phyloP scores from a whole-genome alignment of 2,888 invertebrate genomes.

The Hirtodrosophila histrioides region DNA sequence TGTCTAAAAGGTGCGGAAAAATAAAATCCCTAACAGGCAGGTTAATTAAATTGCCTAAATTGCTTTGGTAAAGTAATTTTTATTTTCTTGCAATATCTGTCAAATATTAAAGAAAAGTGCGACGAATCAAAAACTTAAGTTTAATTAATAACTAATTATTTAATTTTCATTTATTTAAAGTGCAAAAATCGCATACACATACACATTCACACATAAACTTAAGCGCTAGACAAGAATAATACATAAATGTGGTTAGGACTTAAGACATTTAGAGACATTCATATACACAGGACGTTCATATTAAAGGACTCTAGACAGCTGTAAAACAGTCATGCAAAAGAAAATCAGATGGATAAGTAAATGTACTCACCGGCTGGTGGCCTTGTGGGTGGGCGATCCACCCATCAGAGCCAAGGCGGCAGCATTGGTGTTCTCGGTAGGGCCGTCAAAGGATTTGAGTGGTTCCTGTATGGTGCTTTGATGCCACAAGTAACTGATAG shows the following conservation, averaged over 20 bases:
- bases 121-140: neutral
- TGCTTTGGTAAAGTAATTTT: too few relatives aligned
- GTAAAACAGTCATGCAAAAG: slow-evolving; percentile 28
- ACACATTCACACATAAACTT: neutral
- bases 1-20: too few relatives aligned
- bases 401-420: slow-evolving; percentile 46
- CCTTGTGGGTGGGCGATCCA: slow-evolving; percentile 65
- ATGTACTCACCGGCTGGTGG: slow-evolving; percentile 71
- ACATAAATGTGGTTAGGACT: neutral
- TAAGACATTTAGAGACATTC: too few relatives aligned
- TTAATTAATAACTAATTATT: neutral
- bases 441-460: slow-evolving; percentile 79
- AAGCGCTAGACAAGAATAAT: neutral
- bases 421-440: slow-evolving; percentile 49
- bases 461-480: slow-evolving; percentile 85
- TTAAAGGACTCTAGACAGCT: neutral
- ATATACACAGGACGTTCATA: too few relatives aligned
- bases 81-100: too few relatives aligned
- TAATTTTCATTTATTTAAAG: slow-evolving; percentile 13
- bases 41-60: too few relatives aligned
- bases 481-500: slow-evolving; percentile 85
- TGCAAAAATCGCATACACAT: slow-evolving; percentile 2
- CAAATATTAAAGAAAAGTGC: too few relatives aligned
- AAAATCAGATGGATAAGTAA: slow-evolving; percentile 1
- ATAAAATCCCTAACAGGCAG: too few relatives aligned